phyloP scores from a whole-genome alignment of 2,797 vertebrate genomes.

The Anabas testudineus region DNA sequence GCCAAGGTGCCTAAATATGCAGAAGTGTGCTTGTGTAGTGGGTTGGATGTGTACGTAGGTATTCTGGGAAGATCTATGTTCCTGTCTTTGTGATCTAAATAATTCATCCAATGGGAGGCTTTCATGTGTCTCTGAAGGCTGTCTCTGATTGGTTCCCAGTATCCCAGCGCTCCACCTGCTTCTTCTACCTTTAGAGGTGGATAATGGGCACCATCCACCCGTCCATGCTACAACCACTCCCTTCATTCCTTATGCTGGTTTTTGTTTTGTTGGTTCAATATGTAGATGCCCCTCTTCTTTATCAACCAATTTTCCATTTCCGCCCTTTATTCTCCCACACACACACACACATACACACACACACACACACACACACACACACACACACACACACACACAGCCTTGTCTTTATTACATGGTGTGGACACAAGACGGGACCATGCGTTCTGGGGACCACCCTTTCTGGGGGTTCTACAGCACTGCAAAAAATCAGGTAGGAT shows the following conservation, averaged over 20 bases:
- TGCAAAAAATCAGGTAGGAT: slow-evolving; percentile 3
- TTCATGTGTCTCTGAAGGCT: slow-evolving; percentile 66
- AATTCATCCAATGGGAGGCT: slow-evolving; percentile 78
- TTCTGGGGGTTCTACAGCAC: slow-evolving; percentile 1
- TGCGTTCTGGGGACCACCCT: not conserved
- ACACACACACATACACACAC: no score
- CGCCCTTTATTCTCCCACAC: not conserved
- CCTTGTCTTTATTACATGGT: not conserved
- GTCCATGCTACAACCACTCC: slow-evolving; percentile 3
- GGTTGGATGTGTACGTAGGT: slow-evolving; percentile 7
- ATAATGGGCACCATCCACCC: slow-evolving; percentile 44
- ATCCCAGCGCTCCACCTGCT: slow-evolving; percentile 49
- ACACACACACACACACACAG: slow-evolving; percentile 5
- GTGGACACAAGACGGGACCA: not conserved
- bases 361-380: no score
- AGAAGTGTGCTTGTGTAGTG: not conserved
- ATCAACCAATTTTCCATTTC: slow-evolving; percentile 32
- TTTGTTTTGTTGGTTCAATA: slow-evolving; percentile 20
- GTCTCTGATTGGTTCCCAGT: slow-evolving; percentile 65
- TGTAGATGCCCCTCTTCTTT: slow-evolving; percentile 18
- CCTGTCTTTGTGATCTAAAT: slow-evolving; percentile 73
- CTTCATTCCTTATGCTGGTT: slow-evolving; percentile 13
- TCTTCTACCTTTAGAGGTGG: slow-evolving; percentile 45
- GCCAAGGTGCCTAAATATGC: slow-evolving; percentile 29
- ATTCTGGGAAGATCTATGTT: slow-evolving; percentile 69